These are phyloP conservation scores for Equus przewalskii DNA, from an alignment of 2,113 vertebrate genomes.

Conservation along the genomic window DNA sequence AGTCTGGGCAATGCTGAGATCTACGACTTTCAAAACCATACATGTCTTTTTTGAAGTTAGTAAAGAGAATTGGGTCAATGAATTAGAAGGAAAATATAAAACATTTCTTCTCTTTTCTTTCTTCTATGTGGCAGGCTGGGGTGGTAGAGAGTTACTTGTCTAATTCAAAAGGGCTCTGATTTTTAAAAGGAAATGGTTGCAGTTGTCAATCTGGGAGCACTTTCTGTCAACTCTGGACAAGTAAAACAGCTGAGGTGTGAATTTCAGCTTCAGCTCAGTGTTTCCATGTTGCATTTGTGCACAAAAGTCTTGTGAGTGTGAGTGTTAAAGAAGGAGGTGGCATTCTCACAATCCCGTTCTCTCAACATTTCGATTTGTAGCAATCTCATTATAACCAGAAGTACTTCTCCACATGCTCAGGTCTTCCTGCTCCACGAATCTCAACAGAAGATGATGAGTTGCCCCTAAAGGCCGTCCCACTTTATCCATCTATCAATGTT, in stretches of 20 bases:
- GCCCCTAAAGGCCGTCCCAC: not conserved
- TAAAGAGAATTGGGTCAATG: not conserved
- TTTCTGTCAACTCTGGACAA: not conserved
- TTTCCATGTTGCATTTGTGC: not conserved
- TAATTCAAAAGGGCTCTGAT: not conserved
- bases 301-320: not conserved
- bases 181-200: not conserved
- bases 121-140: not conserved
- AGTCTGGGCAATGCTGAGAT: not conserved
- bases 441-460: not conserved
- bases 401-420: not conserved
- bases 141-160: not conserved
- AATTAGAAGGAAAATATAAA: not conserved
- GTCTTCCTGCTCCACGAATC: not conserved
- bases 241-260: not conserved
- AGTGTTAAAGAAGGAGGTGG: not conserved
- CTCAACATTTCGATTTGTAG: not conserved
- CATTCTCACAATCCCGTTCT: not conserved
- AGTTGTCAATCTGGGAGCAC: not conserved
- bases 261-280: not conserved
- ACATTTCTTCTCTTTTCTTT: not conserved
- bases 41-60: not conserved
- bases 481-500: not conserved
- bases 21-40: not conserved
- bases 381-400: not conserved